Evolutionary conservation across 2,113 vertebrate genomes (phyloP).

Genomic region (Callionymus lyra): DNA sequence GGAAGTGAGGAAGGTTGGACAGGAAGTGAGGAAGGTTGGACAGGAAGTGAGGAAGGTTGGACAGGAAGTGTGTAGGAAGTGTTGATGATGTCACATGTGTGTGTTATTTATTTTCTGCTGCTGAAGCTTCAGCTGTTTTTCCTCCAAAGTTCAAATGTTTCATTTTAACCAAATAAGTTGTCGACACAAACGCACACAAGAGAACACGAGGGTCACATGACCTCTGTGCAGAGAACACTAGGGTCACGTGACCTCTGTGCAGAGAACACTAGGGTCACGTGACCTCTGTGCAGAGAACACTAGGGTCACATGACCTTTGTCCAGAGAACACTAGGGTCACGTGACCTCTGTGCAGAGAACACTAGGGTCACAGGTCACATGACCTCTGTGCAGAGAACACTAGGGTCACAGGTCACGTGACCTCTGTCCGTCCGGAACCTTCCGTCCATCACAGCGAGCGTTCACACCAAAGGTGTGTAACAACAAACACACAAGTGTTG

Average conservation of each 20-base stretch:
- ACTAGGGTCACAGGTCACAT: conserved; percentile 7
- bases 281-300: conserved; percentile 6
- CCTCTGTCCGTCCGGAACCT: conserved; percentile 53
- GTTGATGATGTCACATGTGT: conserved; percentile 38
- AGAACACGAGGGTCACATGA: conserved; percentile 9
- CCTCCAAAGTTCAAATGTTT: conserved; percentile 61
- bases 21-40: conserved; percentile 24
- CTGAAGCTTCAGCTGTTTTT: conserved; percentile 66
- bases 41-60: conserved; percentile 25
- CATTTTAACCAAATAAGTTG: conserved; percentile 57
- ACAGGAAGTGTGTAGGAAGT: conserved; percentile 27
- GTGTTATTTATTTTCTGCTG: conserved; percentile 67
- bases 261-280: conserved; percentile 5
- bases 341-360: conserved; percentile 21
- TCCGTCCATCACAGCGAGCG: conserved; percentile 40
- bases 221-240: conserved; percentile 6
- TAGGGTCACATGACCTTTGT: no score
- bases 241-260: conserved; percentile 30
- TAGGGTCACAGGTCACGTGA: conserved; percentile 4
- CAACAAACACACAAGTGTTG: conserved; percentile 43
- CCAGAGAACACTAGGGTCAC: no score
- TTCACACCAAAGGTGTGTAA: conserved; percentile 66
- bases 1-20: conserved; percentile 7
- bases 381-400: conserved; percentile 6
- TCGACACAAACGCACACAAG: conserved; percentile 57